Base-by-base conservation (phyloP, 2,797 vertebrate genomes). In the Brachymystax lenok region DNA sequence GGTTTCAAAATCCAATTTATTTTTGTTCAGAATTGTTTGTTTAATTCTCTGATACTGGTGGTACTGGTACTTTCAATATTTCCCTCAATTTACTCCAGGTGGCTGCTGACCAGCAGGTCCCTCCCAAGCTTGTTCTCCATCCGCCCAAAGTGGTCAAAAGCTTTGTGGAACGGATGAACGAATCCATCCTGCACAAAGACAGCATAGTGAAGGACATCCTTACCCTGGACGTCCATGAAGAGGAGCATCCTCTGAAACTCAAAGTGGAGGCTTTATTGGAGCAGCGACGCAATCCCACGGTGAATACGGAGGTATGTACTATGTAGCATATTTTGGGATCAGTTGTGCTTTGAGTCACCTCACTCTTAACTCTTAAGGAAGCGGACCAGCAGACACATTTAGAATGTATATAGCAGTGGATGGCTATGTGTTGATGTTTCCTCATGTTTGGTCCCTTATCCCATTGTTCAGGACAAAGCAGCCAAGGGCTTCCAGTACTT, bases 401-500 rank as follows among this genome's bases (percentile, higher is more conserved):
- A 10, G 24, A 24, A 61, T 61, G 56, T 61, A 61, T 61, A 21
- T 5, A 61, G n/a, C 21, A 61, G n/a, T 61, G n/a, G 4, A 30
- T 16, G 14, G 64, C 5, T 30, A 30, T 67, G 33, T 30, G 27
- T 64, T 64, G 21, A 28, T 84, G 12, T 77, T 8, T 86, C 19
- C 77, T 63, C 72, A 28, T 74, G 21, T 78, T 74, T 92, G 91
- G 74, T 61, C 54, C 79, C 33, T 63, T 46, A 64, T 69, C 74
- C 63, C 66, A 3, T 46, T 74, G 21, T 70, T 21, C 74, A 82
- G 28, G 73, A 61, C 10, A 14, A n/a, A 2, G 19, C 54, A 17
- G 52, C 80, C 63, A 74, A 73, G 35, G 92, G 90, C 19, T 91
- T 91, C 30, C 82, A 88, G 77, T 85, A 88, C 51, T 92, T 92